Base-by-base conservation (phyloP, 2,888 invertebrate genomes). In the Drymonia ruficornis region DNA sequence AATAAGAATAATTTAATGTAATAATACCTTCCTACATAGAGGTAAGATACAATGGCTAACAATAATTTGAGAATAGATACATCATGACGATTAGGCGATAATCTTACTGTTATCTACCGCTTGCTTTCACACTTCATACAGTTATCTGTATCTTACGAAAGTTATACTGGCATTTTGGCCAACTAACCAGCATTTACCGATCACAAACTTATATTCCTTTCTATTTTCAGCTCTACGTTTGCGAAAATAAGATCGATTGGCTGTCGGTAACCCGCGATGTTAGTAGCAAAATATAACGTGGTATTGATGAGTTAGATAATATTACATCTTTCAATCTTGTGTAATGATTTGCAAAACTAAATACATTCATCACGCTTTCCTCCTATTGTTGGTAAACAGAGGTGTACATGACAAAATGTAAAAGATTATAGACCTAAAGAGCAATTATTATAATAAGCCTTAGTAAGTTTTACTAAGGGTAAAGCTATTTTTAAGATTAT, bases 271-370 rank as follows among this genome's bases (percentile, higher is more conserved):
- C 9, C 36, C n/a, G 13, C 7, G n/a, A n/a, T 36, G n/a, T n/a
- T n/a, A n/a, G 40, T 16, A 16, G 40, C 8, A 16, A 40, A 16
- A 16, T 6, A 40, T 16, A 36, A 36, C n/a, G 4, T 16, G 40
- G 15, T 16, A 40, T 16, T 40, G 15, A 40, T 40, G 7, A 40
- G 16, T 45, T 45, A 45, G 45, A 45, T 45, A 45, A 45, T 28
- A 23, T 45, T 45, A 45, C 45, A 28, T 45, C 45, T 45, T 45
- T 45, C 19, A 45, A 28, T n/a, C 45, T 12, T 45, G 45, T 45
- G 15, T 23, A 45, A 18, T 45, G 45, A 45, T 45, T 45, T 45
- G 45, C 45, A 28, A 45, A n/a, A 28, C 28, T 45, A 28, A 23
- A n/a, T 15, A 7, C 19, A 28, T 28, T 15, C 28, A 28, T 45